A percentile compares a stretch with the other conserved stretches of the same genome.
These are phyloP conservation scores for Hypena proboscidalis DNA, from an alignment of 2,888 invertebrate genomes.

Conservation along the genomic window DNA sequence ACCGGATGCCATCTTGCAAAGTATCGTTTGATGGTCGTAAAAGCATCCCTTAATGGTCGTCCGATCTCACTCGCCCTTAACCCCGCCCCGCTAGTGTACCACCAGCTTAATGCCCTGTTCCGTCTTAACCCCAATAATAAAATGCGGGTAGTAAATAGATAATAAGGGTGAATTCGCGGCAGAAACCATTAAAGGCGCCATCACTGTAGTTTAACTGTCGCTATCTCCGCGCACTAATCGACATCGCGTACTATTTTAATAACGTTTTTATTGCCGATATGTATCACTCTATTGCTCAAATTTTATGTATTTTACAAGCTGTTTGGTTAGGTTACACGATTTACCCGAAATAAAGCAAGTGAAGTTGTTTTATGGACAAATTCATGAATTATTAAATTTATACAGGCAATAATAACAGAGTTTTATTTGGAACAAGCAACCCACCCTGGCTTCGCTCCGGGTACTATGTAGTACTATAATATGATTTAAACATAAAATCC, in stretches of 20 bases:
- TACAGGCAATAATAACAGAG: no score
- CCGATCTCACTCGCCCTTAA: conserved; percentile 69
- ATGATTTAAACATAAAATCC: no score
- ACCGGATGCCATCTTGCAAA: conserved; percentile 81
- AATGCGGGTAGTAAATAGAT: conserved; percentile 85
- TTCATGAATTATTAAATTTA: no score
- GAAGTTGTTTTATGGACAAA: neutral
- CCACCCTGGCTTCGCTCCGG: no score
- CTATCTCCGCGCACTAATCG: conserved; percentile 72
- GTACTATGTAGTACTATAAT: no score
- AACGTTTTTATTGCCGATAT: conserved; percentile 57
- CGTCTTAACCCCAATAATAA: conserved; percentile 85
- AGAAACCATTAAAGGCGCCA: conserved; percentile 80
- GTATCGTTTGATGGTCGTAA: conserved; percentile 85
- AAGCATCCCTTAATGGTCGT: conserved; percentile 82
- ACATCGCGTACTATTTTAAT: conserved; percentile 66
- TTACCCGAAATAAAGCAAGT: conserved; percentile 1
- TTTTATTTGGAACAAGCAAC: no score
- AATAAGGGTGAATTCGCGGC: conserved; percentile 77
- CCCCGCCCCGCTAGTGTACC: conserved; percentile 66
- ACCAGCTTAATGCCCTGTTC: conserved; percentile 68
- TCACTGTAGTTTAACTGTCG: conserved; percentile 67
- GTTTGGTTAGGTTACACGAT: neutral
- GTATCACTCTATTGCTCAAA: conserved; percentile 32
- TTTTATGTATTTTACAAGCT: conserved; percentile 30